Conservation (phyloP, 1,140 invertebrate genomes). For the Stegodyphus mimosarum region DNA sequence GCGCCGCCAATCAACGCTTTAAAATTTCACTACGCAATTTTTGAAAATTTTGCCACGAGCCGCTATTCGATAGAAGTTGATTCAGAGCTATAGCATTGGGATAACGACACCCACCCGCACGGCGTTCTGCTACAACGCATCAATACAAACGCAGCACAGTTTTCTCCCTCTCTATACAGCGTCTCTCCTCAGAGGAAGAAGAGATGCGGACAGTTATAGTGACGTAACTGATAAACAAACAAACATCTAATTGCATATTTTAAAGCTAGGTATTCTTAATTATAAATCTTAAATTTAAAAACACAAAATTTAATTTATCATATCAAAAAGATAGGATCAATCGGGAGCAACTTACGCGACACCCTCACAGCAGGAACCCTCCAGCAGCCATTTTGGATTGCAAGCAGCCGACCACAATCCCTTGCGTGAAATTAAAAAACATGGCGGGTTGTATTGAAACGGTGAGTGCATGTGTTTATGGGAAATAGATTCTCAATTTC, state of each 20-base stretch:
- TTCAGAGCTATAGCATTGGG: constrained; percentile 40
- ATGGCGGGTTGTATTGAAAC: constrained; percentile 45
- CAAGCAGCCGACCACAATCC: constrained; percentile 55
- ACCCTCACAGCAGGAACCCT: constrained; percentile 59
- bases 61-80: constrained; percentile 59
- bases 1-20: constrained; percentile 58
- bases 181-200: constrained; percentile 22
- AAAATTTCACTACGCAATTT: constrained; percentile 60
- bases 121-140: constrained; percentile 46
- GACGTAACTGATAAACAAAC: constrained; percentile 19
- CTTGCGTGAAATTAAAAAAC: constrained; percentile 45
- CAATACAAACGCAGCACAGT: constrained; percentile 50
- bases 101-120: constrained; percentile 31
- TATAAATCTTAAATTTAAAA: constrained; percentile 8
- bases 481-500: no score
- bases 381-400: constrained; percentile 60
- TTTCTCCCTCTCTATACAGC: constrained; percentile 35
- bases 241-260: not conserved
- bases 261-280: not conserved
- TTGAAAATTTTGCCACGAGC: constrained; percentile 58
- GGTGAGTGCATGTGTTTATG: not conserved
- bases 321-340: constrained; percentile 24
- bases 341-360: constrained; percentile 59
- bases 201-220: constrained; percentile 33
- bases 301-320: not conserved